Conservation (phyloP, 2,113 vertebrate species). For the Progne subis region DNA sequence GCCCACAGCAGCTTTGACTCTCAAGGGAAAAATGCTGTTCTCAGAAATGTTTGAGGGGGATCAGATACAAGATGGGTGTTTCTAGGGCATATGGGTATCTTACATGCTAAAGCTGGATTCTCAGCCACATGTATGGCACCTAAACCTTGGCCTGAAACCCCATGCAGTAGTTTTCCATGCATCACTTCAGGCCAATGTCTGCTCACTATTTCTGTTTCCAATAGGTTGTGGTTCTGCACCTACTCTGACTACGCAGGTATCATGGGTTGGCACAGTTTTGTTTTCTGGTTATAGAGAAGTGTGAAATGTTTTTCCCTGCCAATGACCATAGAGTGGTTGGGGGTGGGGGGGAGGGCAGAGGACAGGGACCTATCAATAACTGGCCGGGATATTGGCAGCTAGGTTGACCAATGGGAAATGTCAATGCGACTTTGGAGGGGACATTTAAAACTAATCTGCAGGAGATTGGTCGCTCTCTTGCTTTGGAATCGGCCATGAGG, state of each 20-base stretch:
- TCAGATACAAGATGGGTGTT: not conserved
- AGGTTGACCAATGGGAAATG: no score
- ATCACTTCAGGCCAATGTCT: not conserved
- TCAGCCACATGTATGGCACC: not conserved
- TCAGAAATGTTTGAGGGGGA: not conserved
- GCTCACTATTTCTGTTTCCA: not conserved
- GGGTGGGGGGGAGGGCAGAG: no score
- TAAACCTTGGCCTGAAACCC: not conserved
- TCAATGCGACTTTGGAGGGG: no score
- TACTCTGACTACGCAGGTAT: rapidly evolving
- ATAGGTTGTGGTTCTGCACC: not conserved
- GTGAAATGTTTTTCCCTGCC: no score
- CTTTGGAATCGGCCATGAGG: no score
- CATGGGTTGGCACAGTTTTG: no score
- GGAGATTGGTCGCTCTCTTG: no score
- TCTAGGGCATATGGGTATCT: not conserved
- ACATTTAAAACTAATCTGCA: no score
- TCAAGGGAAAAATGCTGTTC: not conserved
- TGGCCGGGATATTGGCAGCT: no score
- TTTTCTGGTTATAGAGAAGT: no score
- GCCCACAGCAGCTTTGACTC: not conserved
- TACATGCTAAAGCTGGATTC: not conserved
- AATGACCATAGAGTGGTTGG: no score
- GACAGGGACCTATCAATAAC: no score
- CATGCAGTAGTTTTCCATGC: not conserved